Evolutionary conservation across 2,888 invertebrate species (phyloP), one percentile per base, ranked within the genome.

Genomic region (Elegia similella): DNA sequence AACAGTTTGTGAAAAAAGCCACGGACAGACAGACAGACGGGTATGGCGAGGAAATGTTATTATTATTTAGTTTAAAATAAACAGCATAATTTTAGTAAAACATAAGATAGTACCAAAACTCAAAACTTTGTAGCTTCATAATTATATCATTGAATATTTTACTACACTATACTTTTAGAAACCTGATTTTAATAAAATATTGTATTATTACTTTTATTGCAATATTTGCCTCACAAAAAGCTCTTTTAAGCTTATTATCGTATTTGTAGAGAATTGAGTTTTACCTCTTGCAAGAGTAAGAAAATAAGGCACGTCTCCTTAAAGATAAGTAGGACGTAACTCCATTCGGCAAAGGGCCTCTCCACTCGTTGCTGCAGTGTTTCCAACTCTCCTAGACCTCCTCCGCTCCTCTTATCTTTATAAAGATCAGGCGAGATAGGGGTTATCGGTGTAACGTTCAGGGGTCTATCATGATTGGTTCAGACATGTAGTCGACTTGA

Each of bases 261-360:
- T 72, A 77, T 82, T 80, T 76, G 75, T 77, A 75, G 72, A 79
- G 78, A 81, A 87, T 83, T 82, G 82, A 87, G 83, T 80, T 82
- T 80, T 84, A 75, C 71, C 72, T n/a, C n/a, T 50, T 78, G 74
- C 77, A 80, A 80, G 77, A 73, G 74, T 80, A 81, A 82, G 84
- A 88, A 88, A 88, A 88, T 89, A 87, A 89, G 86, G 86, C 84
- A 84, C 82, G 83, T 84, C 85, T 80, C 80, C 86, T 88, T 86
- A 88, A 84, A 87, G 83, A 88, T 89, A 89, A 89, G 88, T 88
- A 88, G 84, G 84, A 88, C 86, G 88, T 88, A 88, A 89, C 90
- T 88, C 88, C 86, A 88, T 88, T 88, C 86, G 77, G 84, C 80
- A 83, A 88, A 89, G 88, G 88, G 86, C 84, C 89, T 86, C 88